phyloP scores from a whole-genome alignment of 1,140 invertebrate genomes.

The Apis laboriosa region DNA sequence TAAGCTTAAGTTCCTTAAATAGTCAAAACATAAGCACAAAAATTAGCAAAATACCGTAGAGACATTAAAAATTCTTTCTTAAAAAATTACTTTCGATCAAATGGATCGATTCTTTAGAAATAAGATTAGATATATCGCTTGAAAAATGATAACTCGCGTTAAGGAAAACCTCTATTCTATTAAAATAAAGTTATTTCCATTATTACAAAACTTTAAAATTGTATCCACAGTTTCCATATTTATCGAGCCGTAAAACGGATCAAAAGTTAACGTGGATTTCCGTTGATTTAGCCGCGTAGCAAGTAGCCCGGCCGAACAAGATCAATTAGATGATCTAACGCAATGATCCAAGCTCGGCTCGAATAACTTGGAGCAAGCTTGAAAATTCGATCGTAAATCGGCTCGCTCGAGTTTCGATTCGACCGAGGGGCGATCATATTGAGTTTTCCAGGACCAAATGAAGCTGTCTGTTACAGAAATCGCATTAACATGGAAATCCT shows the following conservation, averaged over 20 bases:
- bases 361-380: neutral
- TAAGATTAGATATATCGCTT: too few relatives aligned
- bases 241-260: slow-evolving; percentile 15
- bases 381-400: slow-evolving; percentile 24
- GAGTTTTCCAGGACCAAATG: slow-evolving; percentile 22
- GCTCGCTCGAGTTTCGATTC: slow-evolving; percentile 18
- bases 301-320: neutral
- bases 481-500: slow-evolving; percentile 26
- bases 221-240: neutral
- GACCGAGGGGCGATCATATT: slow-evolving; percentile 7
- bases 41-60: too few relatives aligned
- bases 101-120: too few relatives aligned
- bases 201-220: neutral
- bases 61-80: too few relatives aligned
- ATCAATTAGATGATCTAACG: neutral
- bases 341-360: too few relatives aligned
- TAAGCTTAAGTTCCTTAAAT: too few relatives aligned
- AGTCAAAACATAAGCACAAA: too few relatives aligned
- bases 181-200: too few relatives aligned
- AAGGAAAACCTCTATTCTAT: too few relatives aligned
- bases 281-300: neutral
- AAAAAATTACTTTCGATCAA: too few relatives aligned
- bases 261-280: neutral
- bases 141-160: too few relatives aligned
- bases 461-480: slow-evolving; percentile 46